Evolutionary conservation across 2,113 vertebrate species (phyloP).

Genomic region (Mola mola): DNA sequence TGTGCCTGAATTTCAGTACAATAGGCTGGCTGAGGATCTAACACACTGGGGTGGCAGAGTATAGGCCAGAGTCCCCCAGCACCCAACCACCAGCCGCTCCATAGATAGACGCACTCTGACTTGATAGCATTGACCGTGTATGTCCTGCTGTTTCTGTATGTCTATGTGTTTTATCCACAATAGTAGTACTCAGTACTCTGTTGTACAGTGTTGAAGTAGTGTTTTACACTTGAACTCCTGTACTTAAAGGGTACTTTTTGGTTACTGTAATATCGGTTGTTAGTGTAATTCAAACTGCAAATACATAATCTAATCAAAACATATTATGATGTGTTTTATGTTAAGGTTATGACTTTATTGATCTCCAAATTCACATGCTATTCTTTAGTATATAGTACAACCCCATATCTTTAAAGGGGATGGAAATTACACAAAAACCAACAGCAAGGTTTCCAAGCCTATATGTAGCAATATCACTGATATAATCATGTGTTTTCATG

Average conservation of each 20-base stretch:
- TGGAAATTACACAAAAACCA: too few species aligned
- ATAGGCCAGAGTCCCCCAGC: constrained; percentile 17
- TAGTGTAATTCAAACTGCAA: too few species aligned
- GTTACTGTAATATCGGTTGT: neutral
- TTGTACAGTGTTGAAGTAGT: neutral
- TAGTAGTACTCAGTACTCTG: neutral
- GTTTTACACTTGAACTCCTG: too few species aligned
- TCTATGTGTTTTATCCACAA: constrained; percentile 1
- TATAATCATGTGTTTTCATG: too few species aligned
- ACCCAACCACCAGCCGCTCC: constrained; percentile 2
- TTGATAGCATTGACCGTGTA: constrained; percentile 27
- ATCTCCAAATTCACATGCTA: too few species aligned
- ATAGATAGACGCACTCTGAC: constrained; percentile 9
- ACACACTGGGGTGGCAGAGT: constrained; percentile 44
- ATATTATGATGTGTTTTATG: too few species aligned
- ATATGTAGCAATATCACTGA: too few species aligned
- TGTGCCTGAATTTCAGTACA: constrained; percentile 72
- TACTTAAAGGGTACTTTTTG: neutral
- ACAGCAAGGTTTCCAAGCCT: too few species aligned
- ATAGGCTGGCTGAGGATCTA: constrained; percentile 67
- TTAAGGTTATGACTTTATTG: too few species aligned
- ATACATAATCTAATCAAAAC: too few species aligned
- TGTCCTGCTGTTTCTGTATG: constrained; percentile 8
- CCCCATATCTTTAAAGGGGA: too few species aligned
- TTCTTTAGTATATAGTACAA: too few species aligned